A percentile compares a stretch with the other conserved stretches of the same genome.
Evolutionary conservation across 2,888 invertebrate genomes (phyloP).

Genomic region (Harpagoxenus sublaevis): DNA sequence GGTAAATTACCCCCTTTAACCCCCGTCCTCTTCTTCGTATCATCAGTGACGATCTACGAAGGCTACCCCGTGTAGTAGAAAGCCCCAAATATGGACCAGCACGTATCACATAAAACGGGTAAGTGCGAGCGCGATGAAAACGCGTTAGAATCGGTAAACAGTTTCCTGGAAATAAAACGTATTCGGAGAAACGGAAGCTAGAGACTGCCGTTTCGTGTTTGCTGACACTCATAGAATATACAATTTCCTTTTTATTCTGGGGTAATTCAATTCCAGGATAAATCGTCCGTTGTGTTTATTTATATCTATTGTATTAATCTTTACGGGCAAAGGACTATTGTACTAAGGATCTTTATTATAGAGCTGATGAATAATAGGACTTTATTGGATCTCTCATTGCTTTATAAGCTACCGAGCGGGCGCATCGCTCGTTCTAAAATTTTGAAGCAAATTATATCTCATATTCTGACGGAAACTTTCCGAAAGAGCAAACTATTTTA

Average conservation of each 20-base stretch:
- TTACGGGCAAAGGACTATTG: background rate
- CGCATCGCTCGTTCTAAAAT: background rate
- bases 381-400: background rate
- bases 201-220: constrained; percentile 7
- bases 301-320: constrained; percentile 5
- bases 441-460: background rate
- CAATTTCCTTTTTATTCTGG: constrained; percentile 10
- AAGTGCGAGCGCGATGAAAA: constrained; percentile 12
- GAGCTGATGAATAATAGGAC: background rate
- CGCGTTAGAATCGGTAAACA: constrained; percentile 28
- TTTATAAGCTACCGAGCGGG: background rate
- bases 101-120: constrained; percentile 33
- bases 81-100: background rate
- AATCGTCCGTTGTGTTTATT: constrained; percentile 11
- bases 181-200: constrained; percentile 1
- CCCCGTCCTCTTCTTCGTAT: background rate
- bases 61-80: background rate
- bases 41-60: background rate
- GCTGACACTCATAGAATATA: constrained; percentile 11
- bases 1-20: constrained; percentile 87
- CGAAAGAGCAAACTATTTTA: constrained; percentile 14
- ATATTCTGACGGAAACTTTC: background rate
- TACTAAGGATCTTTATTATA: background rate
- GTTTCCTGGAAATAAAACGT: background rate
- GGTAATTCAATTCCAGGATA: background rate